phyloP scores from a whole-genome alignment of 2,113 vertebrate genomes.

The Triplophysa rosa region DNA sequence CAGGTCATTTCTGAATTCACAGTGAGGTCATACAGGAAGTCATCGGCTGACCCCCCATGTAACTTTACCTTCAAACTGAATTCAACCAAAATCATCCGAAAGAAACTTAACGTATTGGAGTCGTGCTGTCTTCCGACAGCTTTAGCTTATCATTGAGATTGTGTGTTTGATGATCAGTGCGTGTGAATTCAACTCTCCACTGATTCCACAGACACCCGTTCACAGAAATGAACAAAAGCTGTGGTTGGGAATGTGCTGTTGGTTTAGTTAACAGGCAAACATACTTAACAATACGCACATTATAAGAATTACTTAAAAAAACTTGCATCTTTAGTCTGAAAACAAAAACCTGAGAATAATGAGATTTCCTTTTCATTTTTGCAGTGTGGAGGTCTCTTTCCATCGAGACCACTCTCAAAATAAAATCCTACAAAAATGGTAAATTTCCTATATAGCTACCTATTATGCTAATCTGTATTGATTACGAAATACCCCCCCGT shows the following conservation, averaged over 20 bases:
- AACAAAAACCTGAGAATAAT: constrained; percentile 19
- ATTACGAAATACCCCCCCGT: not conserved
- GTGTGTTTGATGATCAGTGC: constrained; percentile 29
- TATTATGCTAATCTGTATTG: constrained; percentile 8
- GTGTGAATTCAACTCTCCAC: not conserved
- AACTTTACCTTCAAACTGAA: constrained; percentile 32
- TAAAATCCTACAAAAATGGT: constrained; percentile 28
- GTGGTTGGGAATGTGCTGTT: not conserved
- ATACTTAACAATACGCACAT: not conserved
- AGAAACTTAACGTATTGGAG: not conserved
- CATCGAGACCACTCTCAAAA: not conserved
- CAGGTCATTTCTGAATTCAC: constrained; percentile 42
- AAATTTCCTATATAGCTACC: constrained; percentile 17
- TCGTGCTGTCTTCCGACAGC: constrained; percentile 1
- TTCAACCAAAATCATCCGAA: constrained; percentile 21
- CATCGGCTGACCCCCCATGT: constrained; percentile 18
- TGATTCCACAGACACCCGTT: not conserved
- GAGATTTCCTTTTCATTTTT: not conserved
- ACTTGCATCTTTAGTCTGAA: not conserved
- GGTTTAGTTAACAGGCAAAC: constrained; percentile 24
- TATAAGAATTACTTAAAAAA: not conserved
- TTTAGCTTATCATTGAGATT: not conserved
- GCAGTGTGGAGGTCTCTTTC: not conserved
- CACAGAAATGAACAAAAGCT: not conserved
- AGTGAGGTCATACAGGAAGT: constrained; percentile 38